These are phyloP conservation scores for Ridgeia piscesae DNA, from an alignment of 1,140 invertebrate genomes.

Conservation along the genomic window DNA sequence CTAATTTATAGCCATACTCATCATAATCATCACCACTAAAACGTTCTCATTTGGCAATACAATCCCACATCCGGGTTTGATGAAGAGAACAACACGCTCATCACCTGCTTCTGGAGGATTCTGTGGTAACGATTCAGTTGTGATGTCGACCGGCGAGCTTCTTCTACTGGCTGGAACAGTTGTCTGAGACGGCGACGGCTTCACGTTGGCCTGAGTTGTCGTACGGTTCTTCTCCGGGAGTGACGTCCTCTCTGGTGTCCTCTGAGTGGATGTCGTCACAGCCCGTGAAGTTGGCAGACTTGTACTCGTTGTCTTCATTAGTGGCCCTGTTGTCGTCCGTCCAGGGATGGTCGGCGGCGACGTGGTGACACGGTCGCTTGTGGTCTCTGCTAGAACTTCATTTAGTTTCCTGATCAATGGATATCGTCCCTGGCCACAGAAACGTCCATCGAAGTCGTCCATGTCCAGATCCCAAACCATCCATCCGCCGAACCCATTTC, in stretches of 20 bases:
- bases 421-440: slow-evolving; percentile 31
- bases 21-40: background rate
- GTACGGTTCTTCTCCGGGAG: background rate
- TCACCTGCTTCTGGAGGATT: background rate
- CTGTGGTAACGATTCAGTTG: background rate
- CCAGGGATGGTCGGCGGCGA: background rate
- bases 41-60: background rate
- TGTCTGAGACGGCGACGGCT: background rate
- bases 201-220: background rate
- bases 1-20: no score
- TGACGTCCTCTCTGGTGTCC: background rate
- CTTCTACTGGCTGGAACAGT: background rate
- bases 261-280: background rate
- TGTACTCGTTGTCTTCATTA: background rate
- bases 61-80: background rate
- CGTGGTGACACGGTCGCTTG: background rate
- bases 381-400: slow-evolving; percentile 34
- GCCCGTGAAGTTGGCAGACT: background rate
- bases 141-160: background rate
- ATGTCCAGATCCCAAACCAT: slow-evolving; percentile 96
- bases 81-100: background rate
- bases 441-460: slow-evolving; percentile 58
- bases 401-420: slow-evolving; percentile 39
- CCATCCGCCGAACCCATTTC: slow-evolving; percentile 87
- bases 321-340: background rate